A percentile compares a stretch with the other conserved stretches of the same genome.
phyloP scores from a whole-genome alignment of 2,888 invertebrate genomes.

The Sarcophaga subvicina region DNA sequence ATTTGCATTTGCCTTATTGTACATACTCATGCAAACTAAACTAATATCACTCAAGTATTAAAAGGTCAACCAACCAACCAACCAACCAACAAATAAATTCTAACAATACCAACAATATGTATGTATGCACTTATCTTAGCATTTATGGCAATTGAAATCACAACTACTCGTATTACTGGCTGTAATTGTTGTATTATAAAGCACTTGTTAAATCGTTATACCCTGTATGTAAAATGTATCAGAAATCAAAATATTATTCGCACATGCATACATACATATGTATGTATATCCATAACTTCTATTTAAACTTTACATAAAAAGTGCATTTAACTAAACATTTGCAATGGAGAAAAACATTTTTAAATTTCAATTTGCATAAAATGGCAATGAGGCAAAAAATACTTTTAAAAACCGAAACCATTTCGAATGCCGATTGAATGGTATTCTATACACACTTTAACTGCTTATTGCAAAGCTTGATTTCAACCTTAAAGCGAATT shows the following conservation, averaged over 20 bases:
- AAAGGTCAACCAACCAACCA: conserved; percentile 39
- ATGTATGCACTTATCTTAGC: neutral
- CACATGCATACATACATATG: neutral
- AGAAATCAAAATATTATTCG: conserved; percentile 28
- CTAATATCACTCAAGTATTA: conserved; percentile 31
- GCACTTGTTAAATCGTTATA: conserved; percentile 9
- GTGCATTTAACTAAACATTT: neutral
- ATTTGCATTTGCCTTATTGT: neutral
- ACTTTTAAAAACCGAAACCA: neutral
- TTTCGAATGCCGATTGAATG: conserved; percentile 16
- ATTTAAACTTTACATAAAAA: neutral
- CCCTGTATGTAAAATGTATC: neutral
- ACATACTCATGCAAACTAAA: conserved; percentile 27
- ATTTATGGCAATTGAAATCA: neutral
- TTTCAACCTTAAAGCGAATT: too few relatives aligned
- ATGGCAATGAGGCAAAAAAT: conserved; percentile 12
- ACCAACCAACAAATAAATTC: too few relatives aligned
- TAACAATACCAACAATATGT: neutral
- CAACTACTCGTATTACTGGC: neutral
- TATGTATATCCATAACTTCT: neutral
- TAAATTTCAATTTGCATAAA: conserved; percentile 43
- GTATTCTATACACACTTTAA: neutral
- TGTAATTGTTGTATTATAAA: conserved; percentile 1
- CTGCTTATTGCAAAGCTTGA: neutral
- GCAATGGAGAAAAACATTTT: neutral